phyloP scores from a whole-genome alignment of 2,888 invertebrate species.

The Acleris holmiana region DNA sequence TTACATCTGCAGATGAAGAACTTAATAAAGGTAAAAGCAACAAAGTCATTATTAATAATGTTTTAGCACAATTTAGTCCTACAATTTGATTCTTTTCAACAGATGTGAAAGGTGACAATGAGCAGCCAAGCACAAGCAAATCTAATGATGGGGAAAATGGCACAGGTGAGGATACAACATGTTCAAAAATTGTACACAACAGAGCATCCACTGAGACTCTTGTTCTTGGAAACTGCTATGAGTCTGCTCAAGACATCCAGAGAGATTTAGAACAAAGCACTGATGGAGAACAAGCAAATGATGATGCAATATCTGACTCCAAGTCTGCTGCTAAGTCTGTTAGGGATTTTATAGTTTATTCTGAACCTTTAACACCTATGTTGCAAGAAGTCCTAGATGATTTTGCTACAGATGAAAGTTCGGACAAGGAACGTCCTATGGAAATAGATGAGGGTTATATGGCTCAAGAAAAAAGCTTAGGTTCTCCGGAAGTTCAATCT shows the following conservation, averaged over 20 bases:
- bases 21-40: constrained; percentile 54
- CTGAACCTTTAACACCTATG: constrained; percentile 67
- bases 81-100: constrained; percentile 47
- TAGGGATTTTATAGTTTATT: constrained; percentile 63
- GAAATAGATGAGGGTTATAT: constrained; percentile 55
- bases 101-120: constrained; percentile 47
- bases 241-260: constrained; percentile 62
- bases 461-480: constrained; percentile 39
- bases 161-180: constrained; percentile 67
- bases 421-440: constrained; percentile 53
- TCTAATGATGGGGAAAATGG: constrained; percentile 51
- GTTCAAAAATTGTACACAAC: constrained; percentile 58
- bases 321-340: constrained; percentile 49
- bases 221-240: constrained; percentile 62
- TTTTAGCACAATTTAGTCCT: constrained; percentile 5
- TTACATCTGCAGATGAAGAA: constrained; percentile 52
- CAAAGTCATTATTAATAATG: constrained; percentile 1
- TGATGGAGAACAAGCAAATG: constrained; percentile 39
- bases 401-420: constrained; percentile 64
- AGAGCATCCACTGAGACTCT: constrained; percentile 74
- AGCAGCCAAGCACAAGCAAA: constrained; percentile 52
- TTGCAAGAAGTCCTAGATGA: constrained; percentile 66
- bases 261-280: constrained; percentile 52
- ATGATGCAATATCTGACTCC: constrained; percentile 5
- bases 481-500: constrained; percentile 14